Evolutionary conservation across 1,140 invertebrate genomes (phyloP), one percentile per base, ranked within the genome.

Genomic region (Zaprionus lachaisei): DNA sequence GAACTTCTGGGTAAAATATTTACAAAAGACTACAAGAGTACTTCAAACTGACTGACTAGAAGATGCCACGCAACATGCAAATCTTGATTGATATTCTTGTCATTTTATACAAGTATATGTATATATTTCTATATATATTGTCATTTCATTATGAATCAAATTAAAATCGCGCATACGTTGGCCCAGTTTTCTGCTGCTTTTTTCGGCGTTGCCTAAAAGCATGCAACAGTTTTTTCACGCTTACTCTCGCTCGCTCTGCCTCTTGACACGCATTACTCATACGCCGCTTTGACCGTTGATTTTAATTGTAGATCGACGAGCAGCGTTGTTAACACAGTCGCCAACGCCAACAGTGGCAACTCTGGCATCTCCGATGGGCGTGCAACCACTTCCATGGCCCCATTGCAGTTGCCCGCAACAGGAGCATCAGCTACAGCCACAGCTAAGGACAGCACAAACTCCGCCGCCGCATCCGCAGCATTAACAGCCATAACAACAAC

Each of bases 381-480:
- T 65, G 20, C 75, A 54, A 54, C 69, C n/a, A 60, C 28, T 68
- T 79, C 66, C 76, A 75, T 77, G 77, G 77, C 78, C 61, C 61
- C 56, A 64, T 24, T 61, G 56, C 61, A 77, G 71, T 63, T 74
- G 71, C 51, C 61, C 14, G 47, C 60, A 66, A 44, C 44, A 62
- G 66, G 34, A 73, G 55, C 63, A 72, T 22, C 67, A 66, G 37
- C 68, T 44, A 37, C 71, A 20, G 22, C 24, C 14, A 14, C 34
- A 38, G 15, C 38, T 41, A 58, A 58, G 47, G 20, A 61, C 62
- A 65, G 38, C 62, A 26, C 61, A 47, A 47, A 12, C 54, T 28
- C 34, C 54, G 34, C 67, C 37, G 44, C 61, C 58, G 41, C 70
- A 57, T 14, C 63, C 47, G 5, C 49, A 20, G 34, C 58, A 28